Evolutionary conservation across 2,113 vertebrate species (phyloP).

Genomic region (Mungos mungo): DNA sequence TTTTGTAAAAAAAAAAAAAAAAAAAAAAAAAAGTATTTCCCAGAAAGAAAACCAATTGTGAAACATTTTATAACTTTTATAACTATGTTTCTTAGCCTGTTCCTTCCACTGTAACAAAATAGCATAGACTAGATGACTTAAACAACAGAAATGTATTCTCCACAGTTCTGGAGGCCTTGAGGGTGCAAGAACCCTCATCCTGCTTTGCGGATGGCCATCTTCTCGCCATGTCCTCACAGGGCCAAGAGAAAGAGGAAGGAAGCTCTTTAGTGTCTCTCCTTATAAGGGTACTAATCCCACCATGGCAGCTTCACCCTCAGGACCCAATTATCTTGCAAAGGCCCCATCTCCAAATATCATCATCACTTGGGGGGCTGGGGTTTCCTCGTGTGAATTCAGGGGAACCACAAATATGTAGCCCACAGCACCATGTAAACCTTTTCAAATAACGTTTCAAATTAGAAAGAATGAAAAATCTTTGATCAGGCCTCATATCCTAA

Average conservation of each 20-base stretch:
- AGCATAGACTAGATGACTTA: not conserved
- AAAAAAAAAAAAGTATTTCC: not conserved
- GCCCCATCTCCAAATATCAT: not conserved
- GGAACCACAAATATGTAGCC: not conserved
- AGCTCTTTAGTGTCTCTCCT: not conserved
- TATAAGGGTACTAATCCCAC: not conserved
- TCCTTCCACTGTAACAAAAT: not conserved
- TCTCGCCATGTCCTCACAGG: not conserved
- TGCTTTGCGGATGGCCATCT: not conserved
- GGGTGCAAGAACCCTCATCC: not conserved
- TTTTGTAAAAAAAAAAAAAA: not conserved
- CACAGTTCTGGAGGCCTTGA: not conserved
- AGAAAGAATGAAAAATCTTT: not conserved
- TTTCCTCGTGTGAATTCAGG: not conserved
- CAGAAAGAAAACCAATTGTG: not conserved
- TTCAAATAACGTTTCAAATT: conserved; percentile 13
- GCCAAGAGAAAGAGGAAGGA: not conserved
- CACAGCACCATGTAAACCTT: not conserved
- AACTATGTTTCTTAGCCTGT: not conserved
- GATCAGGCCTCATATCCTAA: not conserved
- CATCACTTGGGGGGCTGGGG: not conserved
- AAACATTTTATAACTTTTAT: not conserved
- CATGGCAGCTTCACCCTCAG: not conserved
- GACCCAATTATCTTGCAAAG: not conserved
- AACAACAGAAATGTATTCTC: not conserved